These are phyloP conservation scores for Pao palembangensis DNA, from an alignment of 2,113 vertebrate genomes.

Conservation along the genomic window DNA sequence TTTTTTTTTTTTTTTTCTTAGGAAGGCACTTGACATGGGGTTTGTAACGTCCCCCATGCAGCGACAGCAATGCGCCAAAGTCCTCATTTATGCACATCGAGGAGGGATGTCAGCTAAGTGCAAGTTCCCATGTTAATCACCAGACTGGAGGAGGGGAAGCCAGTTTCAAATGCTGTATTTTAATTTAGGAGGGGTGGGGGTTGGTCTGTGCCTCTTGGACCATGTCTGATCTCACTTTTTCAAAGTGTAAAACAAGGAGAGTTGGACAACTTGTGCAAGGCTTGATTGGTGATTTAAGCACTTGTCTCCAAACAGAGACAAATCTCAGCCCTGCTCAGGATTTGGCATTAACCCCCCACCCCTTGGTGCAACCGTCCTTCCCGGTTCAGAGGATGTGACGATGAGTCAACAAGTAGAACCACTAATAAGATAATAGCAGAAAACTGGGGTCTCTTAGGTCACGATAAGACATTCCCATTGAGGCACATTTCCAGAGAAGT, in stretches of 20 bases:
- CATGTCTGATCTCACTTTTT: not conserved
- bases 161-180: slow-evolving; percentile 40
- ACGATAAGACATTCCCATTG: slow-evolving; percentile 70
- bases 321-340: slow-evolving; percentile 22
- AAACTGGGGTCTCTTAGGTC: slow-evolving; percentile 68
- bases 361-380: not conserved
- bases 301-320: slow-evolving; percentile 32
- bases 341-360: not conserved
- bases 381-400: slow-evolving; percentile 44
- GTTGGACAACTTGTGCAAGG: slow-evolving; percentile 51
- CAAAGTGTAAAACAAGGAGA: not conserved
- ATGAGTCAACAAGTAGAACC: slow-evolving; percentile 35
- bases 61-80: slow-evolving; percentile 60
- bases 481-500: slow-evolving; percentile 74
- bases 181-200: slow-evolving; percentile 1
- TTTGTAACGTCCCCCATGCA: slow-evolving; percentile 50
- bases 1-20: slow-evolving; percentile 23
- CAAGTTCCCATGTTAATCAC: slow-evolving; percentile 50
- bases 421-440: slow-evolving; percentile 6
- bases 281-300: slow-evolving; percentile 43
- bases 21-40: slow-evolving; percentile 74
- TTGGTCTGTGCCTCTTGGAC: slow-evolving; percentile 11
- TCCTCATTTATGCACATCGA: slow-evolving; percentile 61
- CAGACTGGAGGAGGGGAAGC: slow-evolving; percentile 5
- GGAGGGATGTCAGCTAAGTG: slow-evolving; percentile 60